Conservation (phyloP, 1,140 invertebrate species). For the Drosophila paulistorum region DNA sequence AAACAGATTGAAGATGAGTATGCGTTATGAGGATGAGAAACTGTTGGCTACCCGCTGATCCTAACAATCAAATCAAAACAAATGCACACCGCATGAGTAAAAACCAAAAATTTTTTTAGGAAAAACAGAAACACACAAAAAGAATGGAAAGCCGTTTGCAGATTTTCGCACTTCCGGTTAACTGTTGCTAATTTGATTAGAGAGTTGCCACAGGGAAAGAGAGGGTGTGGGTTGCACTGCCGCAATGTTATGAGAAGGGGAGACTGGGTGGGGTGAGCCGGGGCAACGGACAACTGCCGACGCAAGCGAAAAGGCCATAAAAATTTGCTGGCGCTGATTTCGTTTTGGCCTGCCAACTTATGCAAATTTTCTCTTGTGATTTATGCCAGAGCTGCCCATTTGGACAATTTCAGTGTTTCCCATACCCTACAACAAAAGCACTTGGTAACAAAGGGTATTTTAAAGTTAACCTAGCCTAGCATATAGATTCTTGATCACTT, state of each 20-base stretch:
- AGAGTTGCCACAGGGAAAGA: constrained; percentile 44
- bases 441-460: background rate
- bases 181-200: constrained; percentile 80
- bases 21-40: constrained; percentile 16
- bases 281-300: constrained; percentile 16
- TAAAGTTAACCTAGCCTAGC: background rate
- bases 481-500: no score
- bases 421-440: constrained; percentile 7
- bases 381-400: constrained; percentile 53
- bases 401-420: constrained; percentile 24
- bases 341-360: constrained; percentile 67
- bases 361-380: constrained; percentile 69
- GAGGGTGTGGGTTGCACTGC: background rate
- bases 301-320: constrained; percentile 45
- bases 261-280: background rate
- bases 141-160: constrained; percentile 40
- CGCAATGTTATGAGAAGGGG: background rate
- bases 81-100: constrained; percentile 59
- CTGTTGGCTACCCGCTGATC: constrained; percentile 54
- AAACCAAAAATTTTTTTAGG: background rate
- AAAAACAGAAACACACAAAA: constrained; percentile 1
- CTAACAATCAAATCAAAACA: constrained; percentile 78
- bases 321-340: constrained; percentile 58
- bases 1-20: background rate
- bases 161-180: constrained; percentile 74